Evolutionary conservation across 2,888 invertebrate genomes (phyloP).

Genomic region (Phortica magna): DNA sequence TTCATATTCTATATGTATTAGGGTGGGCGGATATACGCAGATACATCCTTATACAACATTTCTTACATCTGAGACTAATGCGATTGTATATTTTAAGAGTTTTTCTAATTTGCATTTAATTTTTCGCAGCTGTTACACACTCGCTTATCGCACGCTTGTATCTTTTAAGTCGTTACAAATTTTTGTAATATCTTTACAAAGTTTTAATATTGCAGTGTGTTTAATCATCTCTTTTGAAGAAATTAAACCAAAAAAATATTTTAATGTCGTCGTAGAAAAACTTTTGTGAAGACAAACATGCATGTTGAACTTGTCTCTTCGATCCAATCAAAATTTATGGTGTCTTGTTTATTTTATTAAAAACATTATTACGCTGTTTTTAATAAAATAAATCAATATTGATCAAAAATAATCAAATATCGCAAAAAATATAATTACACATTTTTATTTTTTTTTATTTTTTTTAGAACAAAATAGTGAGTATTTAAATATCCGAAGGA

Average conservation of each 20-base stretch:
- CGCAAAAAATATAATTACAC: too few relatives aligned
- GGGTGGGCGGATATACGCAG: slow-evolving; percentile 39
- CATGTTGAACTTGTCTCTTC: too few relatives aligned
- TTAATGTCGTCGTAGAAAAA: too few relatives aligned
- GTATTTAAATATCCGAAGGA: too few relatives aligned
- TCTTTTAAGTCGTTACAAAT: slow-evolving; percentile 66
- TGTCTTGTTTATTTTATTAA: too few relatives aligned
- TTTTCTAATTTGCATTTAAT: slow-evolving; percentile 73
- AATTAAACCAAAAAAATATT: too few relatives aligned
- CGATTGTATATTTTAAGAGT: slow-evolving; percentile 64
- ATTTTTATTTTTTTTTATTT: neutral
- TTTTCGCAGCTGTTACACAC: slow-evolving; percentile 70
- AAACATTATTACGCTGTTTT: too few relatives aligned
- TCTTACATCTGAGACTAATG: slow-evolving; percentile 72
- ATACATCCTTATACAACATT: slow-evolving; percentile 61
- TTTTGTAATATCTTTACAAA: slow-evolving; percentile 61
- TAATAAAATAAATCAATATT: too few relatives aligned
- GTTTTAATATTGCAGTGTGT: slow-evolving; percentile 40
- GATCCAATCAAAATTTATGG: too few relatives aligned
- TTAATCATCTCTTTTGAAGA: neutral
- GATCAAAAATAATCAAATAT: too few relatives aligned
- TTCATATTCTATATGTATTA: slow-evolving; percentile 21
- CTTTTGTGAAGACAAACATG: too few relatives aligned
- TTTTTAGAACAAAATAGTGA: neutral
- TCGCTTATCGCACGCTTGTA: neutral